Base-by-base conservation (phyloP, 2,888 invertebrate genomes). In the Chouioia cunea region DNA sequence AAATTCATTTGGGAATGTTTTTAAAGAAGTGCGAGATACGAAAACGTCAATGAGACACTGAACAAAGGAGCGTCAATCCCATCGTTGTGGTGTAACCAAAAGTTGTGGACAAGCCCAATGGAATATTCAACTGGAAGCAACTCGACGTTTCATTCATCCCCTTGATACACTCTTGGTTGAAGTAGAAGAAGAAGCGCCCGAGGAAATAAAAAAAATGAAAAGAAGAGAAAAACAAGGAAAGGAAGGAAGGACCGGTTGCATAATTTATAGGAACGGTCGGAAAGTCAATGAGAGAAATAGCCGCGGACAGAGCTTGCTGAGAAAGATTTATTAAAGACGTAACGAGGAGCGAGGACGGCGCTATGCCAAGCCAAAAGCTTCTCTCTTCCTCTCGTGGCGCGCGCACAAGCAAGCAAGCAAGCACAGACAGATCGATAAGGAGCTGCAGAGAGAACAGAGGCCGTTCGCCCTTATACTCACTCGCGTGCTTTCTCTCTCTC, bases 341-440 rank as follows among this genome's bases (percentile, higher is more conserved):
- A 62, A 72, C 44, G 64, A 58, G 62, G 65, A 62, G 36, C 36
- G 36, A 36, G 46, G 60, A 44, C 36, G 47, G 58, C 3, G 20
- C 46, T 48, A 6, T 36, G 36, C 36, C 36, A 1, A 36, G 36
- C 36, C 36, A 36, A 36, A 36, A 36, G 36, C 36, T 36, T 36
- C 36, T 36, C 36, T 36, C 36, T 27, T 6, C 6, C 27, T 27
- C 27, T 27, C 18, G 50, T 20, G 50, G 20, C 20, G 50, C 50
- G 20, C 16, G 18, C 18, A 50, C 50, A 20, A 18, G 18, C 18
- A 50, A 18, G 50, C 50, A 50, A 50, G 50, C 18, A 20, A 50
- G 20, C 20, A 18, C 50, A 75, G 76, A 74, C 63, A 78, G 79
- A 80, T 80, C 81, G 79, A 81, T 81, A 79, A 77, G 76, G 71